Base-by-base conservation (phyloP, 2,113 vertebrate species). In the Lota lota region DNA sequence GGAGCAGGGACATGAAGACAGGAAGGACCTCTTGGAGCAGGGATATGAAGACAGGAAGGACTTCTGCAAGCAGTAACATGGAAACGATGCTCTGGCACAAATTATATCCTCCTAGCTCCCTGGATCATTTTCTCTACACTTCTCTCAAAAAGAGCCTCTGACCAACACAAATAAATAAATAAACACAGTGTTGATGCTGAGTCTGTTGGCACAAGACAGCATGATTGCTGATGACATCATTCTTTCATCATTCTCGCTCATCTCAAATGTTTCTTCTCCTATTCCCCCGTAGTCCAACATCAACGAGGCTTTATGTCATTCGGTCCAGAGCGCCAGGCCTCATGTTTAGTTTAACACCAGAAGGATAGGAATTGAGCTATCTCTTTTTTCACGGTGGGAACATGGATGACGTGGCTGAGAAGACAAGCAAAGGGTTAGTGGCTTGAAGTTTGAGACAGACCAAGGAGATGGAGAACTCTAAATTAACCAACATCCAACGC, bases 151-250 rank as follows among this genome's bases (percentile, higher is more conserved):
- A 58, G 56, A 21, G 18, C 56, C 15, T n/a, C 56, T 53, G 51
- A 53, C 51, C 51, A 17, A 53, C 7, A 53, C 51, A 11, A 73
- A 64, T 20, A 21, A 57, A 22, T 11, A 0, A 36, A 65, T 61
- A 24, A 47, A 63, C 14, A 67, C 67, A 66, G 62, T 33, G 63
- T 58, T 19, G 40, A 78, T 75, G 66, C 11, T n/a, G 19, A 57
- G 61, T 77, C 66, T 72, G 73, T 58, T 80, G 74, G 63, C 78
- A 80, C 10, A 11, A 11, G 10, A 72, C 56, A 77, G 74, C 18
- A 1, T 68, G 60, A 68, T 69, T 63, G 56, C 58, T 22, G 53
- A 79, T 86, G 82, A 89, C 76, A 80, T 88, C 83, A 89, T 76
- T 79, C 77, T 75, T 73, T 85, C 63, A 76, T n/a, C 75, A 79